Evolutionary conservation across 2,797 vertebrate species (phyloP).

Genomic region (Pempheris klunzingeri): DNA sequence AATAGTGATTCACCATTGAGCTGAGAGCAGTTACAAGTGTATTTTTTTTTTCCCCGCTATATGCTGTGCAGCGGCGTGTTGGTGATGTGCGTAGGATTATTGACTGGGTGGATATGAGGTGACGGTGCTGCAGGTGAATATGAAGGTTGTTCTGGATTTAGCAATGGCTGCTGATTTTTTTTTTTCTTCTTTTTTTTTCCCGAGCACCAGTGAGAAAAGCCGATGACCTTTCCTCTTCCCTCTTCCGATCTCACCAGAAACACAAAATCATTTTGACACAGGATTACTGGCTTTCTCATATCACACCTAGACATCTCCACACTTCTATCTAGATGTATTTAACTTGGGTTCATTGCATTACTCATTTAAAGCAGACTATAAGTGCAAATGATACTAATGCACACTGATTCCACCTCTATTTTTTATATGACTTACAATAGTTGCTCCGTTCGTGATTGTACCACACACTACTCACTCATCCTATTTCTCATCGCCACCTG

Average conservation of each 20-base stretch:
- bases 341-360: constrained; percentile 50
- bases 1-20: background rate
- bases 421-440: constrained; percentile 42
- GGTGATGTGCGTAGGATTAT: constrained; percentile 11
- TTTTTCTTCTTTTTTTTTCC: too few species aligned
- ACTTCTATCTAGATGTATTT: constrained; percentile 31
- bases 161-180: constrained; percentile 29
- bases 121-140: constrained; percentile 32
- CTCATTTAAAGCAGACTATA: constrained; percentile 46
- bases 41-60: background rate
- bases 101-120: constrained; percentile 26
- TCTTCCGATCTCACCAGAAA: constrained; percentile 54
- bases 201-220: constrained; percentile 41
- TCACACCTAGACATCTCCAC: constrained; percentile 34
- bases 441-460: constrained; percentile 55
- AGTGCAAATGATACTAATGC: constrained; percentile 49
- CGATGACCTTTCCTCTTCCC: constrained; percentile 36
- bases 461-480: constrained; percentile 49
- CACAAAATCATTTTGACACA: constrained; percentile 42
- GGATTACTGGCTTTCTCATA: constrained; percentile 32
- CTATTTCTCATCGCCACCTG: constrained; percentile 46
- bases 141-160: constrained; percentile 28
- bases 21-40: background rate
- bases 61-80: constrained; percentile 10
- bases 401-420: constrained; percentile 52